Percentiles rank a stretch among this genome's conserved stretches.
phyloP scores from a whole-genome alignment of 2,888 invertebrate genomes.

The Standfussiana lucernea region DNA sequence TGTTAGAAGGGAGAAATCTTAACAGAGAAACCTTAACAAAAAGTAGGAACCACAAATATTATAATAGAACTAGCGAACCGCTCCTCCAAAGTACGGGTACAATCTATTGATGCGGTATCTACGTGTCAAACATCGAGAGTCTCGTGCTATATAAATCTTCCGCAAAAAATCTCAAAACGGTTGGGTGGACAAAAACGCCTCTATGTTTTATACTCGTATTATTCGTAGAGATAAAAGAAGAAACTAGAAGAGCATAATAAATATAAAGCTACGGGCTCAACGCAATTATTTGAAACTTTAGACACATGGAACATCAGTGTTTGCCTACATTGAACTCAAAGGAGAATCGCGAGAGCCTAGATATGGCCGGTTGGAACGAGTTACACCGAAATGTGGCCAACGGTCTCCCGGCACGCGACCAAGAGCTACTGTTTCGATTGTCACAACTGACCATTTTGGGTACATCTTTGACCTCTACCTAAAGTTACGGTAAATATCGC shows the following conservation, averaged over 20 bases:
- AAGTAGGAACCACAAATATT: neutral
- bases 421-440: conserved; percentile 6
- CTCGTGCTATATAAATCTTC: neutral
- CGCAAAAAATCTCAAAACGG: neutral
- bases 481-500: neutral
- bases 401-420: neutral
- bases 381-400: conserved; percentile 19
- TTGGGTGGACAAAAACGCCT: neutral
- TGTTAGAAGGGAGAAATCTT: neutral
- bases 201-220: neutral
- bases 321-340: neutral
- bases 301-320: neutral
- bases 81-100: neutral
- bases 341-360: conserved; percentile 4
- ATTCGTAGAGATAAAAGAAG: neutral
- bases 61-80: neutral
- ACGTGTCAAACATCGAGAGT: neutral
- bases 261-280: neutral
- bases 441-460: neutral
- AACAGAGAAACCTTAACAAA: neutral
- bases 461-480: neutral
- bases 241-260: neutral
- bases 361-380: conserved; percentile 1
- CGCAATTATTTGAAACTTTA: neutral
- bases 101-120: neutral